Evolutionary conservation across 2,888 invertebrate genomes (phyloP), one percentile per base, ranked within the genome.

Genomic region (Cenopis cana): DNA sequence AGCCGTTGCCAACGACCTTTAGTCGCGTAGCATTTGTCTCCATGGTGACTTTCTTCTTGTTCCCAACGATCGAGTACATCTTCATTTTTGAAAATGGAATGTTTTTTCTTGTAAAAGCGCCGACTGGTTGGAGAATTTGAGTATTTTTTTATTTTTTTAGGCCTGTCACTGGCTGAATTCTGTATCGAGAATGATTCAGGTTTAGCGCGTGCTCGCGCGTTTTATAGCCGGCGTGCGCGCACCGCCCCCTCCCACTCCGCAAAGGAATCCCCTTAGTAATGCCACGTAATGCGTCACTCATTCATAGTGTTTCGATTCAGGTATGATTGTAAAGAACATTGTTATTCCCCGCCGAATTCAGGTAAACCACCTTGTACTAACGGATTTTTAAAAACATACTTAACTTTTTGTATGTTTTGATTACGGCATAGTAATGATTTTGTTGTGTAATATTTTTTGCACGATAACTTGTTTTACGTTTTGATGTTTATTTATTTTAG

Each of bases 41-140:
- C 91, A 93, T 91, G 38, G 92, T 93, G 73, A 93, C 92, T 79
- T 91, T 93, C 86, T 93, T 93, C 82, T 92, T 93, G 82, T 93
- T 91, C 24, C 93, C 93, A 72, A 93, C 84, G 41, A 93, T 82
- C 61, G 91, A 90, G 78, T 93, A 93, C 66, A 85, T 87, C 83
- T 93, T 93, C 93, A 93, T 93, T 81, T 84, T 90, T 72, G 29
- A 11, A 55, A 29, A 89, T 69, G 36, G 11, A 49, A 29, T 29
- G 50, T 52, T 33, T 29, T 52, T n/a, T 62, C 17, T 60, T 29
- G 54, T 38, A 8, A 24, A 24, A 29, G n/a, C 18, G 77, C 73
- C 64, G 74, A 60, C 59, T 52, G 50, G 57, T 61, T 20, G 56
- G 33, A 9, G 18, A 57, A 24, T 49, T 55, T 69, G 33, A 33